phyloP scores from a whole-genome alignment of 1,140 invertebrate species.

The Aphaenogaster floridana region DNA sequence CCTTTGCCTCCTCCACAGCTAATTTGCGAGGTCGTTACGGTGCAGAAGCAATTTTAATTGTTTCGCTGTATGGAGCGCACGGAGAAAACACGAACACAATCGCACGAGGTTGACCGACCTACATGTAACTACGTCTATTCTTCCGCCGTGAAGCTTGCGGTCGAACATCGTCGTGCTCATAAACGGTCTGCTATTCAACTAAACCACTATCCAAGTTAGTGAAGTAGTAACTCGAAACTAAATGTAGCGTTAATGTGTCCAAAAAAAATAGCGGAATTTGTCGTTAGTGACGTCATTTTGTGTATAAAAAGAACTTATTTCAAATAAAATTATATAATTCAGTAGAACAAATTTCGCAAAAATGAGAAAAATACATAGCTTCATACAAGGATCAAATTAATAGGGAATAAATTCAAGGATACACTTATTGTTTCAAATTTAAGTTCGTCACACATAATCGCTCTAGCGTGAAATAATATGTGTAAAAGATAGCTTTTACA shows the following conservation, averaged over 20 bases:
- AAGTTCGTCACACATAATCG: neutral
- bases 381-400: neutral
- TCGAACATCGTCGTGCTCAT: conserved; percentile 25
- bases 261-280: neutral
- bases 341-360: neutral
- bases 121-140: conserved; percentile 18
- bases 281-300: too few relatives aligned
- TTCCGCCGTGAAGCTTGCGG: conserved; percentile 15
- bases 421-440: neutral
- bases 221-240: conserved; percentile 12
- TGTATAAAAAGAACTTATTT: neutral
- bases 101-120: neutral
- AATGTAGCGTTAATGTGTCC: conserved; percentile 22
- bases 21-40: conserved; percentile 48
- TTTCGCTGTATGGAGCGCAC: conserved; percentile 3
- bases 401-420: neutral
- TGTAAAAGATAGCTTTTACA: neutral
- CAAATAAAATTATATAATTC: neutral
- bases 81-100: neutral
- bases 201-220: conserved; percentile 1
- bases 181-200: conserved; percentile 20
- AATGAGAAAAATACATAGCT: neutral
- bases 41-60: conserved; percentile 54
- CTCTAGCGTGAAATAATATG: neutral
- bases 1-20: conserved; percentile 29